These are phyloP conservation scores for Protonemura montana DNA, from an alignment of 2,888 invertebrate species.

Conservation along the genomic window DNA sequence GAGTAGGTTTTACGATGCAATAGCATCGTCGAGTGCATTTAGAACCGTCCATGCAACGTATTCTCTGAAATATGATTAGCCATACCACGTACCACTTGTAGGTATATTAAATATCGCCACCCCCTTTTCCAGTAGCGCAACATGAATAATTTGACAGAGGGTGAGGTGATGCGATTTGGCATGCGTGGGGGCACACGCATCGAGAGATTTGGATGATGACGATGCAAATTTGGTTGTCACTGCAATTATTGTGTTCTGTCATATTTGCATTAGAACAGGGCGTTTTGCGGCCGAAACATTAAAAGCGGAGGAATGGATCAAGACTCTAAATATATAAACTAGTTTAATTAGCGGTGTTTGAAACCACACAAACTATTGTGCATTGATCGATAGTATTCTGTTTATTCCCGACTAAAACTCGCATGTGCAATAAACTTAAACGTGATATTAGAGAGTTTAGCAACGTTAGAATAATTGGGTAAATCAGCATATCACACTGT, in stretches of 20 bases:
- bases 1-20: not conserved
- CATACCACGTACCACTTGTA: not conserved
- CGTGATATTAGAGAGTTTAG: not conserved
- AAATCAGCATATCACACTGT: not conserved
- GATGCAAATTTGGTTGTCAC: not conserved
- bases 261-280: not conserved
- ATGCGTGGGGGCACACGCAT: not conserved
- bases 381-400: not conserved
- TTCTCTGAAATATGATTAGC: not conserved
- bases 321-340: not conserved
- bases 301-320: not conserved
- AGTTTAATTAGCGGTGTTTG: not conserved
- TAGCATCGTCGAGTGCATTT: not conserved
- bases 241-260: not conserved
- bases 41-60: not conserved
- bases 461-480: not conserved
- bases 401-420: not conserved
- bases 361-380: not conserved
- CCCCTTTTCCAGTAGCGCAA: not conserved
- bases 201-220: not conserved
- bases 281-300: not conserved
- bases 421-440: not conserved
- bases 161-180: not conserved
- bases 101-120: not conserved
- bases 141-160: not conserved